Evolutionary conservation across 1,140 invertebrate genomes (phyloP), one percentile per base, ranked within the genome.

Genomic region (Tetramorium simillimum): DNA sequence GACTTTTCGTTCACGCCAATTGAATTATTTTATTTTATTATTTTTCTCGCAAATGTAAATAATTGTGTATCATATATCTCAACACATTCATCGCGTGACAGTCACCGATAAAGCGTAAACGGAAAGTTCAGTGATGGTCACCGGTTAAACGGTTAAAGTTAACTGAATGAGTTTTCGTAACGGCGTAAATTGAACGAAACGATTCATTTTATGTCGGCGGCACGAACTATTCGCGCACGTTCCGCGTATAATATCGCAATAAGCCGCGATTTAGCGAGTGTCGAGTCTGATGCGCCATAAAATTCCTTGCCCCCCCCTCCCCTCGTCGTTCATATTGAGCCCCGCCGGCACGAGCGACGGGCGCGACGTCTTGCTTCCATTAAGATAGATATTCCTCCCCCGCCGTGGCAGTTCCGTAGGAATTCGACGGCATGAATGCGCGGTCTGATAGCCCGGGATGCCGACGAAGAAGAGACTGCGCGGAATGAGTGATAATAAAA

Each of bases 401-500:
- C n/a, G 16, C 5, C 53, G 67, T 51, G 60, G 63, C 75, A 75
- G 81, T 85, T 80, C 77, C 60, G 67, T 18, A 24, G 69, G 67
- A 86, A 89, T 87, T 89, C 51, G 70, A 84, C 70, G 49, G 53
- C 67, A 65, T 65, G 56, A 73, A 82, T 21, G 49, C 58, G 37
- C 40, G 7, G 51, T 51, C 46, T 86, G 63, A 89, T 73, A 43
- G n/a, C 14, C 72, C 12, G 65, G 58, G 60, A 46, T 76, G 51
- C 43, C 49, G 81, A 81, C 56, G 53, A 78, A 67, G 70, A 56
- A 49, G 43, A 37, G 62, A 67, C 69, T 28, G 72, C 60, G 33
- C 24, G 53, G 70, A 86, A 78, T 69, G 65, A 65, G 40, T 49
- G 86, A 87, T 90, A 82, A 86, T 88, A 88, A 91, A 88, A 88